Conservation (phyloP, 2,113 vertebrate species). For the Scalopus aquaticus region DNA sequence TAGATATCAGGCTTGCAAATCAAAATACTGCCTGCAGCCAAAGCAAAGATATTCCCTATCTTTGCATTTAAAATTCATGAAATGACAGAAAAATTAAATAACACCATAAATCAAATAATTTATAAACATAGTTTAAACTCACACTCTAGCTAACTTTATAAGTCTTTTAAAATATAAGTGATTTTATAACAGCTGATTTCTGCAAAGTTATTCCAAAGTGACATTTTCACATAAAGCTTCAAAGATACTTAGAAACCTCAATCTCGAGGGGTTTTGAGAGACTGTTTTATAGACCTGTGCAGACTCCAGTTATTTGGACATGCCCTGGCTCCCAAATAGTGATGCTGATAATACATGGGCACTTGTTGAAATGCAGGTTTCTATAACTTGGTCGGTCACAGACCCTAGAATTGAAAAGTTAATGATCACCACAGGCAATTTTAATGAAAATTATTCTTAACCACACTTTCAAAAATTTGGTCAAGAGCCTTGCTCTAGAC, state of each 20-base stretch:
- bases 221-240: constrained; percentile 14
- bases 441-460: not conserved
- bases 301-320: not conserved
- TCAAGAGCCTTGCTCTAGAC: not conserved
- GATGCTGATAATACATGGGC: not conserved
- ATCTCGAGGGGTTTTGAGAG: not conserved
- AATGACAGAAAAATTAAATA: constrained; percentile 75
- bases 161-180: constrained; percentile 42
- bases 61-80: constrained; percentile 67
- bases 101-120: constrained; percentile 57
- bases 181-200: constrained; percentile 24
- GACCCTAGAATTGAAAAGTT: not conserved
- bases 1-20: constrained; percentile 37
- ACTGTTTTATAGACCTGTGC: not conserved
- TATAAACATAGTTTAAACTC: constrained; percentile 43
- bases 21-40: constrained; percentile 63
- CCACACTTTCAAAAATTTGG: not conserved
- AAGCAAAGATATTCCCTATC: constrained; percentile 23
- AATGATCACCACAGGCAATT: not conserved
- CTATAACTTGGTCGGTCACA: not conserved
- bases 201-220: not conserved
- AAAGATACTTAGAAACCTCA: not conserved
- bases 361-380: not conserved
- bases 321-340: not conserved
- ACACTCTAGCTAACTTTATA: not conserved